Percentiles rank a stretch among this genome's conserved stretches.
These are phyloP conservation scores for Oscheius sp. DNA, from an alignment of 2,888 invertebrate species.

Conservation along the genomic window DNA sequence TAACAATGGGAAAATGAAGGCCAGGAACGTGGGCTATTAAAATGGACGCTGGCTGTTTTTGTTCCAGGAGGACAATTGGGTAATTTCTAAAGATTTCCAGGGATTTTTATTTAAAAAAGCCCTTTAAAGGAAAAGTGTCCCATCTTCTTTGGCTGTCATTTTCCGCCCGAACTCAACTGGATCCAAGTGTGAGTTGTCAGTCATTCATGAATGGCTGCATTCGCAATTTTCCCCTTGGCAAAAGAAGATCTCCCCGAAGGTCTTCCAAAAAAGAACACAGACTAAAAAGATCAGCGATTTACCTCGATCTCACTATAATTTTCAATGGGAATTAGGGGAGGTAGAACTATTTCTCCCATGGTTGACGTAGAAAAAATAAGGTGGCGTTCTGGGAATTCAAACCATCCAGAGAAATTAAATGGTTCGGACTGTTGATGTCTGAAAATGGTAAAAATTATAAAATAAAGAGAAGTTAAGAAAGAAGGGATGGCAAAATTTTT, in stretches of 20 bases:
- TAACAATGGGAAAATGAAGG: too few relatives aligned
- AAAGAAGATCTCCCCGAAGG: neutral
- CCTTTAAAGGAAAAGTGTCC: neutral
- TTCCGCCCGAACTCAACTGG: neutral
- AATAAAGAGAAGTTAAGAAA: neutral
- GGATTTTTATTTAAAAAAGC: too few relatives aligned
- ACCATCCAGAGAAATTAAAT: neutral
- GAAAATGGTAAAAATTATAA: neutral
- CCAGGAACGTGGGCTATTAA: too few relatives aligned
- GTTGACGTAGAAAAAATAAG: neutral
- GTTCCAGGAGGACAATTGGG: too few relatives aligned
- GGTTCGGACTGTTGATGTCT: neutral
- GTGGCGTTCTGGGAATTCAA: neutral
- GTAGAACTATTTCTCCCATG: constrained; percentile 33
- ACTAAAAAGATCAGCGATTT: neutral
- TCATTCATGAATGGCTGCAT: constrained; percentile 31
- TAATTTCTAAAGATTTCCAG: neutral
- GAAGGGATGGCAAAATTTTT: neutral
- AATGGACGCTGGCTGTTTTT: too few relatives aligned
- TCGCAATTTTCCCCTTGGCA: constrained; percentile 8
- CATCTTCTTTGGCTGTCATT: neutral
- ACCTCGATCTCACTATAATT: constrained; percentile 30
- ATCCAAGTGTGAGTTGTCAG: constrained; percentile 15
- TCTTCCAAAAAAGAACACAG: neutral
- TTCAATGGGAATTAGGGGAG: constrained; percentile 29